Evolutionary conservation across 2,113 vertebrate species (phyloP).

Genomic region (Electrona antarctica): DNA sequence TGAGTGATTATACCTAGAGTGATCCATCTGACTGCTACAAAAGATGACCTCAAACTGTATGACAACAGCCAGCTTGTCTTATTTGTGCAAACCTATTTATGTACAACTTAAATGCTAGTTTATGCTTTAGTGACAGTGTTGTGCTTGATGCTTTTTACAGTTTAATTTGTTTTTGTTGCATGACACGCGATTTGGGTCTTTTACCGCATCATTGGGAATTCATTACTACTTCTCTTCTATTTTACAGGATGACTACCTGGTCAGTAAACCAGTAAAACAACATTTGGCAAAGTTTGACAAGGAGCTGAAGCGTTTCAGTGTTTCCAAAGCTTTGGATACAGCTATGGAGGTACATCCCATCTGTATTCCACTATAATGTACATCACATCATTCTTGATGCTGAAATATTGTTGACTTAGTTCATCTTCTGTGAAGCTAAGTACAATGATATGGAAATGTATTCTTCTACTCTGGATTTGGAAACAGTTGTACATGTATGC

Average conservation of each 20-base stretch:
- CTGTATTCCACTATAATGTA: too few species aligned
- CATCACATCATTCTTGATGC: background rate
- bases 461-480: too few species aligned
- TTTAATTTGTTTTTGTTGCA: background rate
- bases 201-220: background rate
- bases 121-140: background rate
- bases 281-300: slow-evolving; percentile 89
- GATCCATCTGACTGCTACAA: background rate
- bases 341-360: slow-evolving; percentile 83
- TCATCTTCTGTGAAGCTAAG: too few species aligned
- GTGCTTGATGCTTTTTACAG: background rate
- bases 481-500: too few species aligned
- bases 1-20: background rate
- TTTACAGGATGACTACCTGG: slow-evolving; percentile 88
- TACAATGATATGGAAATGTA: too few species aligned
- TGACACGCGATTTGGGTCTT: too few species aligned
- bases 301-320: slow-evolving; percentile 88
- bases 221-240: slow-evolving; percentile 10
- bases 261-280: slow-evolving; percentile 86
- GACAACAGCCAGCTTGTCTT: background rate
- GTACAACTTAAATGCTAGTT: background rate
- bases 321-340: slow-evolving; percentile 91
- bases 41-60: background rate
- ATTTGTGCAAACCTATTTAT: background rate
- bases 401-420: too few species aligned